Evolutionary conservation across 2,113 vertebrate genomes (phyloP).

Genomic region (Hyperopisus bebe): DNA sequence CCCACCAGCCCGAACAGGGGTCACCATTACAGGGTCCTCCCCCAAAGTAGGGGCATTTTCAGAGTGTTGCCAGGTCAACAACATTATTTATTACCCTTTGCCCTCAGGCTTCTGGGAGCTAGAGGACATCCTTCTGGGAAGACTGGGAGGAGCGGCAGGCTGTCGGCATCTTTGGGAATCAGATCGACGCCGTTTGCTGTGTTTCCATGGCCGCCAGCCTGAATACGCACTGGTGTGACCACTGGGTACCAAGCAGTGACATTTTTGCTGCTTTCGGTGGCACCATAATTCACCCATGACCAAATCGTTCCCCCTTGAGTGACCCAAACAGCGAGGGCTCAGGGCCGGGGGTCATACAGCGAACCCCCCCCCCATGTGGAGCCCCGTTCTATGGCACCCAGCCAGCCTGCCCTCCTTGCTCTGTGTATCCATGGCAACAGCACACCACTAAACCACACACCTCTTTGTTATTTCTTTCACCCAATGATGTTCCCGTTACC

Average conservation of each 20-base stretch:
- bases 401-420: background rate
- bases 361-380: background rate
- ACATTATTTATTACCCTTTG: slow-evolving; percentile 40
- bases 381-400: background rate
- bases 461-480: background rate
- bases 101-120: slow-evolving; percentile 39
- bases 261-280: background rate
- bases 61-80: slow-evolving; percentile 28
- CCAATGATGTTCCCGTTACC: background rate
- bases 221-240: too few relatives aligned
- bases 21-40: slow-evolving; percentile 21
- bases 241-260: background rate
- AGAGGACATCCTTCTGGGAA: slow-evolving; percentile 15
- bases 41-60: slow-evolving; percentile 16
- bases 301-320: background rate
- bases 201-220: background rate
- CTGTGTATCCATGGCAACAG: background rate
- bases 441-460: background rate
- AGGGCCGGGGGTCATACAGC: background rate
- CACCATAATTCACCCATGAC: background rate
- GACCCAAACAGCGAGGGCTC: background rate
- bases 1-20: slow-evolving; percentile 33
- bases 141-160: background rate
- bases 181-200: background rate
- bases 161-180: background rate